Conservation (phyloP, 92 coral and sea anemone species). For the Epizoanthus illoricatus region DNA sequence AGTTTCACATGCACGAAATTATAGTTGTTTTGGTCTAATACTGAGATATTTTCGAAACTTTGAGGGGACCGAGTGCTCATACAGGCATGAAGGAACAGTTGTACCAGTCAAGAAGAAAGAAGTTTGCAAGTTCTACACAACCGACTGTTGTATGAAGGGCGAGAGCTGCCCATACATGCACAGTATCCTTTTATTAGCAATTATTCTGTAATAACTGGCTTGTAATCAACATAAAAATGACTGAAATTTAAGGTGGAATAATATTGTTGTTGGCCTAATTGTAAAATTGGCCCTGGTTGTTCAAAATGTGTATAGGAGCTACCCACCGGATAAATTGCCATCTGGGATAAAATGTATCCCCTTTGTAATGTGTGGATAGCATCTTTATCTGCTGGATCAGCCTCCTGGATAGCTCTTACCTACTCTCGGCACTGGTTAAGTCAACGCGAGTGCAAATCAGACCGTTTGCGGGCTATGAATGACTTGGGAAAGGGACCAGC, state of each 20-base stretch:
- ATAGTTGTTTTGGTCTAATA: not conserved
- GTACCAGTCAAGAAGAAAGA: slow-evolving; percentile 48
- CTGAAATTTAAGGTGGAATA: not conserved
- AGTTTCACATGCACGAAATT: no score
- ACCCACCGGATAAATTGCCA: no score
- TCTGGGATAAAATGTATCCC: no score
- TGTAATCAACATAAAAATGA: not conserved
- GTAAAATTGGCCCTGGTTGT: no score
- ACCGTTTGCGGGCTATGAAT: no score
- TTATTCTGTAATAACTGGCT: not conserved
- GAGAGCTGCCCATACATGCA: slow-evolving; percentile 72
- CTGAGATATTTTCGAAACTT: not conserved
- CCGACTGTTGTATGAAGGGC: slow-evolving; percentile 57
- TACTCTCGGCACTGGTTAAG: no score
- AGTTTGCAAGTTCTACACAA: slow-evolving; percentile 71
- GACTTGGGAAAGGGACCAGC: no score
- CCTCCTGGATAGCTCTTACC: no score
- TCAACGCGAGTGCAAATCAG: no score
- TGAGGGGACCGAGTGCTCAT: slow-evolving; percentile 78
- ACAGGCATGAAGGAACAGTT: slow-evolving; percentile 80
- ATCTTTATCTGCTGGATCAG: no score
- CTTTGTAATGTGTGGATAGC: no score
- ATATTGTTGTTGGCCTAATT: not conserved
- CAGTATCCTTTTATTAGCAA: slow-evolving; percentile 67
- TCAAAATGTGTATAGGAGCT: no score